A percentile compares a stretch with the other conserved stretches of the same genome.
phyloP scores from a whole-genome alignment of 1,140 invertebrate genomes.

The Pseudomyrmex sp. region DNA sequence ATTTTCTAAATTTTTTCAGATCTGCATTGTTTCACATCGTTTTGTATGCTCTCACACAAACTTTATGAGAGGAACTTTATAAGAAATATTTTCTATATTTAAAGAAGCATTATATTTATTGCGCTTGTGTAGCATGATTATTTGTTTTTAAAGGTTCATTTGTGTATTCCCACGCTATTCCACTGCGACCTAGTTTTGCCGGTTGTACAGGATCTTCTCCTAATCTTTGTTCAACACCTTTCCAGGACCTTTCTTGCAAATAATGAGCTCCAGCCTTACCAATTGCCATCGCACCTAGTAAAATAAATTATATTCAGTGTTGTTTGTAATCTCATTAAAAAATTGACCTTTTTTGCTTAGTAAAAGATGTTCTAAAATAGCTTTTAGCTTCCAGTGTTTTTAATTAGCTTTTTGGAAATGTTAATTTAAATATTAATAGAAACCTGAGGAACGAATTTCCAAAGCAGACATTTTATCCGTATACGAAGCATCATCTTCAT shows the following conservation, averaged over 20 bases:
- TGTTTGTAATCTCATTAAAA: neutral
- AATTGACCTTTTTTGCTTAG: neutral
- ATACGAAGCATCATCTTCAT: constrained; percentile 68
- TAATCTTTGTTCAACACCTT: constrained; percentile 90
- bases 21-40: too few relatives aligned
- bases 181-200: constrained; percentile 88
- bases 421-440: constrained; percentile 20
- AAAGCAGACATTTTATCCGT: constrained; percentile 78
- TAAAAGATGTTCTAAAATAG: neutral
- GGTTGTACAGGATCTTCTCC: constrained; percentile 88
- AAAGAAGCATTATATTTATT: constrained; percentile 48
- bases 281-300: constrained; percentile 81
- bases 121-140: neutral
- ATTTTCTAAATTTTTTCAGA: too few relatives aligned
- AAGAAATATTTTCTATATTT: constrained; percentile 5
- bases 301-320: constrained; percentile 5
- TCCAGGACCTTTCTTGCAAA: constrained; percentile 89
- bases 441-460: constrained; percentile 64
- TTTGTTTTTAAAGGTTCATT: constrained; percentile 76
- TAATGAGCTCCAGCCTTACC: constrained; percentile 86
- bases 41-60: too few relatives aligned
- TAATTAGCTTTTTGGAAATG: neutral
- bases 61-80: too few relatives aligned
- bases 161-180: constrained; percentile 86
- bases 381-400: neutral